These are phyloP conservation scores for Phenganax marumi DNA, from an alignment of 92 coral and sea anemone species.

Conservation along the genomic window DNA sequence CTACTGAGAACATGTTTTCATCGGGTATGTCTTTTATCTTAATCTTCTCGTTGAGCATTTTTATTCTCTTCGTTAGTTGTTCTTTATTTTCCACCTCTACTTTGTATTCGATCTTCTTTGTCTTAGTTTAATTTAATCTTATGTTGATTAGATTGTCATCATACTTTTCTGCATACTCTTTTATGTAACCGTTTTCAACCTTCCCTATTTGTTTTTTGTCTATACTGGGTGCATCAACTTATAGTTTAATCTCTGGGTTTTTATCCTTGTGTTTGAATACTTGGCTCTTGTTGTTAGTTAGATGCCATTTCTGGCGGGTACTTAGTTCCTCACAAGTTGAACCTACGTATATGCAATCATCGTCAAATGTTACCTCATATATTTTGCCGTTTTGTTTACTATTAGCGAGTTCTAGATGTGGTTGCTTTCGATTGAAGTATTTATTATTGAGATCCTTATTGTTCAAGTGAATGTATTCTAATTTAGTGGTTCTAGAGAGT, in stretches of 20 bases:
- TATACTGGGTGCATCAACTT: slow-evolving; percentile 40
- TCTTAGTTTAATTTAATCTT: neutral
- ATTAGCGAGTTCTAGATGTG: slow-evolving; percentile 25
- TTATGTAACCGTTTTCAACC: slow-evolving; percentile 40
- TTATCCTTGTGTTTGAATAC: slow-evolving; percentile 36
- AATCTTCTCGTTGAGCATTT: slow-evolving; percentile 30
- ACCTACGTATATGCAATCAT: neutral
- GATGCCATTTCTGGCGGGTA: slow-evolving; percentile 40
- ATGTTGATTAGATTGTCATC: slow-evolving; percentile 7
- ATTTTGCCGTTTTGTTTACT: slow-evolving; percentile 42
- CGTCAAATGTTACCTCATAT: slow-evolving; percentile 38
- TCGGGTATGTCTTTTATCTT: slow-evolving; percentile 29
- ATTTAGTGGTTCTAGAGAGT: slow-evolving; percentile 38
- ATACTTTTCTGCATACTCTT: slow-evolving; percentile 39
- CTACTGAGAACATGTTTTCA: neutral
- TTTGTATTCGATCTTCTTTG: slow-evolving; percentile 19
- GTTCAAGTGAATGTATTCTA: neutral
- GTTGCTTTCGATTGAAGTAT: slow-evolving; percentile 18
- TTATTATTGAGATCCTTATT: neutral
- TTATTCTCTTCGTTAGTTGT: slow-evolving; percentile 29
- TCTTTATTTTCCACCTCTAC: slow-evolving; percentile 24
- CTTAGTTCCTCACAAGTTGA: slow-evolving; percentile 41
- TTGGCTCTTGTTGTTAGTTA: slow-evolving; percentile 41
- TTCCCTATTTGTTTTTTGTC: slow-evolving; percentile 46
- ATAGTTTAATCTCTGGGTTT: slow-evolving; percentile 32